Base-by-base conservation (phyloP, 1,140 invertebrate genomes). In the Drosophila lacteicornis region DNA sequence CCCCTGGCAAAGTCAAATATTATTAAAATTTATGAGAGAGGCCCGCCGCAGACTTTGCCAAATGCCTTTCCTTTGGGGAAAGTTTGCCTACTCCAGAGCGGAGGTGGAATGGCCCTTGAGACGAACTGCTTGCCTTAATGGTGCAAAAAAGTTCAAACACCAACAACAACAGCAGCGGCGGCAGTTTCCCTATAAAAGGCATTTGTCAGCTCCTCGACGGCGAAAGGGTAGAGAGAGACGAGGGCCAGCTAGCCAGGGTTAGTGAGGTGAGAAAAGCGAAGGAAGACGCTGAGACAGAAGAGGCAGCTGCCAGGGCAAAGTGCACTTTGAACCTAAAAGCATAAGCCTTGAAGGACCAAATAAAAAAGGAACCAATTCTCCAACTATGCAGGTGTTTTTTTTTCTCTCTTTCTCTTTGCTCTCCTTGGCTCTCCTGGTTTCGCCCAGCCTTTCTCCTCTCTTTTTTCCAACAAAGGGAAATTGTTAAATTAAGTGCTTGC, bases 301-400 rank as follows among this genome's bases (percentile, higher is more conserved):
- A 70, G 69, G 49, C 68, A 86, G 75, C 82, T 87, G 82, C 75
- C 63, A 76, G 69, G 66, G 79, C 75, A 78, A 76, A 86, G 82
- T 86, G 83, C 83, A 86, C 82, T 86, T 79, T 82, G 70, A 82
- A 86, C 83, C 82, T 82, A 79, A 85, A 87, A 87, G 82, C 83
- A 82, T 85, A 87, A 87, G 82, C 83, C 65, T 70, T 66, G 40
- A 84, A 80, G 66, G 68, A 57, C 38, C 13, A 36, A 43, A 27
- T n/a, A 45, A 7, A 47, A 42, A 70, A 49, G 5, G 17, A 42
- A 66, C 62, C 62, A 66, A 66, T 66, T 66, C 62, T 45, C 19
- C 40, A 62, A 33, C 40, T 66, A 45, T 62, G 57, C 62, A 66
- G 62, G 62, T 66, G 40, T 17, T 42, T 56, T 56, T 56, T 38